Base-by-base conservation (phyloP, 2,888 invertebrate genomes). In the Corbicula japonica region DNA sequence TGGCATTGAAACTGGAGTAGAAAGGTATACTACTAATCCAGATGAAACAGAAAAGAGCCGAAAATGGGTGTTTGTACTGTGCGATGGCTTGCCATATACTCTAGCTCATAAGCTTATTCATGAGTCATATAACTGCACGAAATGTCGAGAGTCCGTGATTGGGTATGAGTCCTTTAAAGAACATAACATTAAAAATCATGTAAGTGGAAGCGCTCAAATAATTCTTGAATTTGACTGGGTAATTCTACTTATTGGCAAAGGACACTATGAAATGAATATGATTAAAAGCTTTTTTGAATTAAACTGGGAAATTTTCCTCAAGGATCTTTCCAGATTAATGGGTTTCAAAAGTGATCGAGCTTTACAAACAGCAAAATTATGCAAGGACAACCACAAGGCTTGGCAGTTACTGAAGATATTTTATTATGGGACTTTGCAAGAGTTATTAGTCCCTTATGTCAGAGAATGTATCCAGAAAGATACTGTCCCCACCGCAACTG, bases 181-280 rank as follows among this genome's bases (percentile, higher is more conserved):
- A 15, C 8, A 46, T 8, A 46, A 18, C 18, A 8, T 46, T 21
- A 46, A 46, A 46, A 5, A 46, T 4, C 46, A 46, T 15, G 21
- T 10, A 5, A 21, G 46, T 46, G 46, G 21, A 15, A 46, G 3
- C 4, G 21, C 46, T 21, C 46, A 46, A 46, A 46, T 46, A 21
- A 18, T 46, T 15, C 21, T 10, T 46, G 46, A 46, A 46, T 60
- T 60, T 60, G 60, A 60, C 18, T 60, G 60, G 60, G 34, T 60
- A n/a, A 12, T 35, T 38, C 26, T 60, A 3, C n/a, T 32, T 6
- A 60, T 60, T 18, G 60, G 60, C n/a, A 1, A 18, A 12, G 60
- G 60, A 2, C 60, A 60, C 26, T 60, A 35, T 38, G 60, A 60
- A 60, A 60, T 60, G 60, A 60, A 60, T n/a, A 23, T 60, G 41